Conservation (phyloP, 2,113 vertebrate genomes). For the Salvator merianae region DNA sequence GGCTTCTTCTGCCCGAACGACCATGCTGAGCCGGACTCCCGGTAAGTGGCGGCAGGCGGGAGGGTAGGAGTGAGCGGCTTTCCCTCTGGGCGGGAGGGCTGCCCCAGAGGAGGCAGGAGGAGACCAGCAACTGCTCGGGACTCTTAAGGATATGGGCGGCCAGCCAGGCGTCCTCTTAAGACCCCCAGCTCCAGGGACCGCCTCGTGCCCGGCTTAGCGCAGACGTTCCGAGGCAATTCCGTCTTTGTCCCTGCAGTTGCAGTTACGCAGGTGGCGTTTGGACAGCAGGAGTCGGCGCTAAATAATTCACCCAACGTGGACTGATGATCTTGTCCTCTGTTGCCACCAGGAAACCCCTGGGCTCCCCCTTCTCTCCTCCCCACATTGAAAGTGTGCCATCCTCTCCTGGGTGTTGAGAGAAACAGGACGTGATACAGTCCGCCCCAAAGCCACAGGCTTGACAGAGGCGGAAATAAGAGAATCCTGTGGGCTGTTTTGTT, state of each 20-base stretch:
- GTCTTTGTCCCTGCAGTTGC: background rate
- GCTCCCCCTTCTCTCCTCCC: too few relatives aligned
- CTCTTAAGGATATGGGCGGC: too few relatives aligned
- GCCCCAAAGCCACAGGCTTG: background rate
- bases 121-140: too few relatives aligned
- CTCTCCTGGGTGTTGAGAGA: background rate
- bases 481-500: background rate
- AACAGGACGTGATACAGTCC: background rate
- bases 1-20: background rate
- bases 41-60: background rate
- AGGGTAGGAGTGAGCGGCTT: background rate
- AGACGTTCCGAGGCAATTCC: background rate
- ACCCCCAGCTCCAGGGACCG: background rate
- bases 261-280: background rate
- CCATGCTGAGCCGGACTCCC: background rate
- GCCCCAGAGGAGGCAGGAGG: background rate
- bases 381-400: too few relatives aligned
- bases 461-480: conserved; percentile 9
- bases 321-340: background rate
- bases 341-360: background rate
- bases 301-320: background rate
- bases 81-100: background rate
- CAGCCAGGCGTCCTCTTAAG: background rate
- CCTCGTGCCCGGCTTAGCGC: background rate
- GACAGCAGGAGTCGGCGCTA: background rate